Evolutionary conservation across 2,797 vertebrate species (phyloP), one percentile per base, ranked within the genome.

Genomic region (Corythornis leucogaster): DNA sequence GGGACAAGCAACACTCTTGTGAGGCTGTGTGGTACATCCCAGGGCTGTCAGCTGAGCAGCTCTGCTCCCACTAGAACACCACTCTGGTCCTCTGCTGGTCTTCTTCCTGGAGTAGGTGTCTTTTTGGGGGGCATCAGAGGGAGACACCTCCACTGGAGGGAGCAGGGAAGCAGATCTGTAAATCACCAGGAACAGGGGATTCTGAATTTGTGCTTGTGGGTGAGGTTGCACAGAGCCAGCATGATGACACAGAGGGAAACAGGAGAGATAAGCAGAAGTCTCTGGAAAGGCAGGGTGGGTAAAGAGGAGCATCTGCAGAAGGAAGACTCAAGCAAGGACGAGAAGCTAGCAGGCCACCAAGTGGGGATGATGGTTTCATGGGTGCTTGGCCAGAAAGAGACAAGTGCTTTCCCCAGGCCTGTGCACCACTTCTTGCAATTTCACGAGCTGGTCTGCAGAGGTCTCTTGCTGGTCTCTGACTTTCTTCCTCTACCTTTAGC

Each of bases 61-160:
- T 64, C 50, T 64, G 18, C 46, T 85, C 35, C 54, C 15, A 71
- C 15, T 40, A 48, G 35, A 38, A 38, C 35, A 38, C 35, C 35
- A 38, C 35, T 12, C 35, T 38, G 35, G 35, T 38, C 35, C 35
- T 38, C 35, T 0, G 0, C 14, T 75, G 64, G 48, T 64, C 33
- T 87, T 64, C 82, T 61, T 7, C 38, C 50, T 25, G 12, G 11
- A 2, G 17, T 7, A n/a, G 19, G 2, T 63, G 15, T 64, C 24
- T 38, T 66, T 87, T 43, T 31, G 40, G 22, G 26, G 50, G 42
- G n/a, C 12, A 1, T 75, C 26, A 43, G 62, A 70, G n/a, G n/a
- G 24, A 68, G 66, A 83, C 53, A 22, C 6, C 25, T 66, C 26
- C 19, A 1, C 15, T n/a, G 58, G n/a, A 33, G n/a, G 26, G 46